A percentile compares a stretch with the other conserved stretches of the same genome.
These are phyloP conservation scores for Pantherophis alleghaniensis DNA, from an alignment of 2,797 vertebrate species.

Conservation along the genomic window DNA sequence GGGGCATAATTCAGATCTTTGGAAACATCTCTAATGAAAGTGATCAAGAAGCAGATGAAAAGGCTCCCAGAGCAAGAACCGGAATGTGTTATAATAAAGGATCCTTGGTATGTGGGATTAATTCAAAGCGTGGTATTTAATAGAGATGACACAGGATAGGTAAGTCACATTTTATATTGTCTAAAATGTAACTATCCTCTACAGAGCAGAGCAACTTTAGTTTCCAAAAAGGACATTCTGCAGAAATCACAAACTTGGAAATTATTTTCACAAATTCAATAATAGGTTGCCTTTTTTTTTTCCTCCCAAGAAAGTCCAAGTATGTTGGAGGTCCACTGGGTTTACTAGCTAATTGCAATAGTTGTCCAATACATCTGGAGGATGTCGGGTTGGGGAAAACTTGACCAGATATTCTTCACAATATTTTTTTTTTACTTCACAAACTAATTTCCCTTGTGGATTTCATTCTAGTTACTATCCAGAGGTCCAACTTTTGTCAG, in stretches of 20 bases:
- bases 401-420: not conserved
- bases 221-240: not conserved
- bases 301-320: not conserved
- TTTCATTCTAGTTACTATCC: not conserved
- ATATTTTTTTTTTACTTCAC: not conserved
- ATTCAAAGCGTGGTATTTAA: not conserved
- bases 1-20: not conserved
- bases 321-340: not conserved
- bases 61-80: not conserved
- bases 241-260: not conserved
- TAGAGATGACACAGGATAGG: not conserved
- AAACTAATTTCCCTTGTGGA: not conserved
- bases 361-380: not conserved
- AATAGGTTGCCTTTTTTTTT: not conserved
- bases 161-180: not conserved
- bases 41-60: not conserved
- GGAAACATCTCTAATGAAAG: not conserved
- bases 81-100: not conserved
- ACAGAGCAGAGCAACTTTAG: not conserved
- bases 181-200: not conserved
- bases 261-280: not conserved
- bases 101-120: not conserved
- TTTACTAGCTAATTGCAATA: not conserved
- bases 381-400: not conserved
- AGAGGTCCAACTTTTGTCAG: not conserved